Percentiles rank a stretch among this genome's conserved stretches.
These are phyloP conservation scores for Pedionomus torquatus DNA, from an alignment of 2,113 vertebrate species.

Conservation along the genomic window DNA sequence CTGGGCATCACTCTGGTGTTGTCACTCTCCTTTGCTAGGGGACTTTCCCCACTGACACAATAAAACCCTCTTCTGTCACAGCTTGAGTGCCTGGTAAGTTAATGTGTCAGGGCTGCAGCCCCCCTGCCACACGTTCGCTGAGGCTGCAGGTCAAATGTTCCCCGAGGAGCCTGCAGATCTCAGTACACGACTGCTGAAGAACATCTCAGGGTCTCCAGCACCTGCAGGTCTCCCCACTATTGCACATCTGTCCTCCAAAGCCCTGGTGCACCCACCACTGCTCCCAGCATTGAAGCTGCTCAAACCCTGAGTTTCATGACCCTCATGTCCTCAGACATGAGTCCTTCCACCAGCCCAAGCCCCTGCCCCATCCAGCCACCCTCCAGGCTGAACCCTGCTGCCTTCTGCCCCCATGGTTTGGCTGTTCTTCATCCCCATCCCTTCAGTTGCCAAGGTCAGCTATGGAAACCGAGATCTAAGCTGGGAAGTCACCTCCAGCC, in stretches of 20 bases:
- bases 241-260: background rate
- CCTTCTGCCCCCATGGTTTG: background rate
- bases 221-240: accelerated
- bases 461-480: background rate
- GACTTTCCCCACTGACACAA: background rate
- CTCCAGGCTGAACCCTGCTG: background rate
- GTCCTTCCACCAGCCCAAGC: background rate
- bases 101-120: accelerated
- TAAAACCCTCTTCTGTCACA: background rate
- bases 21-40: background rate
- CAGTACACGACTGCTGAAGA: background rate
- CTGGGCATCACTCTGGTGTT: background rate
- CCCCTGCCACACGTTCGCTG: accelerated
- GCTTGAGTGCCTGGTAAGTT: background rate
- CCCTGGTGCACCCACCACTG: accelerated
- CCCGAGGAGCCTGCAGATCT: accelerated
- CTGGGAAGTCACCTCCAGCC: background rate
- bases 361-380: background rate
- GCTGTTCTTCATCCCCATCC: background rate
- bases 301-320: too few species aligned
- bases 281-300: background rate
- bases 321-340: accelerated
- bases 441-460: background rate
- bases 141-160: background rate
- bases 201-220: background rate